phyloP scores from a whole-genome alignment of 1,140 invertebrate species.

The Anastatus disparis region DNA sequence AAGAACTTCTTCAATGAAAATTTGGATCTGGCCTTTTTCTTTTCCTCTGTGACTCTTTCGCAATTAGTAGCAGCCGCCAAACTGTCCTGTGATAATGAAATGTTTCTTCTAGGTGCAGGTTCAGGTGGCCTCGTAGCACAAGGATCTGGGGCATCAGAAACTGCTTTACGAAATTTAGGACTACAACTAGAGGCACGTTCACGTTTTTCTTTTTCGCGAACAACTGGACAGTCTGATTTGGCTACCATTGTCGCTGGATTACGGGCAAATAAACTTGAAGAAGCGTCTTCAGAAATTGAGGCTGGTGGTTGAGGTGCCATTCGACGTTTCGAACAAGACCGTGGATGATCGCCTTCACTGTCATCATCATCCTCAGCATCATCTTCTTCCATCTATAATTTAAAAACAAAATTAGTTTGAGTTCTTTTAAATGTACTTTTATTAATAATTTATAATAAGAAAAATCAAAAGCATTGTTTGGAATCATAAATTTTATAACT shows the following conservation, averaged over 20 bases:
- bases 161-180: constrained; percentile 70
- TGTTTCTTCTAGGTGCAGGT: constrained; percentile 72
- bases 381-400: constrained; percentile 17
- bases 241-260: constrained; percentile 66
- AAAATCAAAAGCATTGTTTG: too few species aligned
- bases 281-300: constrained; percentile 61
- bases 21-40: constrained; percentile 72
- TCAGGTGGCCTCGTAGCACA: constrained; percentile 66
- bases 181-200: constrained; percentile 75
- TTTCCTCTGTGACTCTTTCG: constrained; percentile 65
- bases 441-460: too few species aligned
- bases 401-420: too few species aligned
- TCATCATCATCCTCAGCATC: constrained; percentile 31
- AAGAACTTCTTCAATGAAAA: constrained; percentile 87
- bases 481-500: too few species aligned
- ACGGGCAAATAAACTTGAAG: constrained; percentile 63
- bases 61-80: constrained; percentile 56
- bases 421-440: too few species aligned
- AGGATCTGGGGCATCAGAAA: constrained; percentile 57
- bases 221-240: constrained; percentile 73
- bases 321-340: constrained; percentile 67
- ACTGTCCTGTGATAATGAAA: constrained; percentile 80
- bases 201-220: constrained; percentile 79
- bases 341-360: constrained; percentile 1
- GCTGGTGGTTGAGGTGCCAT: constrained; percentile 74